Base-by-base conservation (phyloP, 2,888 invertebrate genomes). In the Tipula confusa region DNA sequence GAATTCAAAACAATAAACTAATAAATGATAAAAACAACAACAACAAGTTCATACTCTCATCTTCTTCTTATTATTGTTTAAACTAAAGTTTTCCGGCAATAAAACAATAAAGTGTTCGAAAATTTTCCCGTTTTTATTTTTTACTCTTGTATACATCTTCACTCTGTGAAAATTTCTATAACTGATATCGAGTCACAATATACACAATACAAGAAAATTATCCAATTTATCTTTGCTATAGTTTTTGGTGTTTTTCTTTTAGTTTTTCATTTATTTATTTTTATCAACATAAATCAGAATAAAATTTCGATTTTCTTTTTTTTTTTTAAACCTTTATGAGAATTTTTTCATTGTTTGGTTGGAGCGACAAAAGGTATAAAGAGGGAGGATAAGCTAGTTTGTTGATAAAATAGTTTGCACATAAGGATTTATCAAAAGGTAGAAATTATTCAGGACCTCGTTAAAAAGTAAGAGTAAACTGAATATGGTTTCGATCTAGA, bases 1-100 rank as follows among this genome's bases (percentile, higher is more conserved):
- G n/a, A 64, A 64, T 64, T 13, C 64, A 24, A 64, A 24, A 64
- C 64, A 64, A 64, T 64, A 64, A 64, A 64, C 64, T 64, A 64
- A 64, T 64, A 64, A 64, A 64, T 64, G 64, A 64, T 64, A 64
- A 64, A 18, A 48, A 48, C 3, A 15, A 5, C 6, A 48, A 4
- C 48, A 48, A 18, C 18, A 48, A 48, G 15, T 43, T 43, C 9
- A 24, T 43, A 24, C 9, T 64, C 24, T 64, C 64, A 11, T 43
- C 43, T n/a, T 64, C 64, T 24, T 43, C 43, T n/a, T 64, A 24
- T 64, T 64, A 64, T 64, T 64, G 64, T 64, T 64, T 64, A 64
- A n/a, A n/a, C n/a, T n/a, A n/a, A 64, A 64, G 64, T 64, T 64
- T 64, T 64, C 64, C 64, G 64, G 64, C 64, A 64, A 64, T 64